Conservation (phyloP, 1,140 invertebrate species). For the Oryzaephilus surinamensis region DNA sequence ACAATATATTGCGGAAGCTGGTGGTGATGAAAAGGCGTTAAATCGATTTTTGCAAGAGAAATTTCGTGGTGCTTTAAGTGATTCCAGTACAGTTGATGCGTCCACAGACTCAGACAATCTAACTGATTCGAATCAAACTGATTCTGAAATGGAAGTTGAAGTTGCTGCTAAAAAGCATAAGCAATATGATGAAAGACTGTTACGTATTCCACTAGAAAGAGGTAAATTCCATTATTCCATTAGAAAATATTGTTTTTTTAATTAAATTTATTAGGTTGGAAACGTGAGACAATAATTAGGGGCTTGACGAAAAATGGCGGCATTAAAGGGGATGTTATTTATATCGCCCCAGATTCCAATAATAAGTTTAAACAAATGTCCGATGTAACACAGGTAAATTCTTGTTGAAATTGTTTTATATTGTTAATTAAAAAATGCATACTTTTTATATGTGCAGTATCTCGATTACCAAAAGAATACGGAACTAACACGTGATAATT, state of each 20-base stretch:
- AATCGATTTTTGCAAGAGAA: slow-evolving; percentile 40
- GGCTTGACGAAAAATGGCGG: slow-evolving; percentile 69
- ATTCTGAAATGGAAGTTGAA: slow-evolving; percentile 35
- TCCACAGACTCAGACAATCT: slow-evolving; percentile 45
- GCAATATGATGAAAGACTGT: slow-evolving; percentile 46
- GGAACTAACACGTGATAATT: slow-evolving; percentile 75
- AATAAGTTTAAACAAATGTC: slow-evolving; percentile 63
- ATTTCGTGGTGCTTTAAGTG: slow-evolving; percentile 40
- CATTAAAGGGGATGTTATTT: slow-evolving; percentile 78
- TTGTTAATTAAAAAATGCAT: background rate
- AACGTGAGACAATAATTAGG: slow-evolving; percentile 77
- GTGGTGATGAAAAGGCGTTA: slow-evolving; percentile 40
- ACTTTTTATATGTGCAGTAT: slow-evolving; percentile 44
- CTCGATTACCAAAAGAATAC: slow-evolving; percentile 63
- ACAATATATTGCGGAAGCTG: slow-evolving; percentile 39
- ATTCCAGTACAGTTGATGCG: slow-evolving; percentile 39
- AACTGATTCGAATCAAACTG: slow-evolving; percentile 41
- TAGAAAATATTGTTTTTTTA: background rate
- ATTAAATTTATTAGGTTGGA: slow-evolving; percentile 58
- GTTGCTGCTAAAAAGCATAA: slow-evolving; percentile 37
- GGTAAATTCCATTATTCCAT: slow-evolving; percentile 30
- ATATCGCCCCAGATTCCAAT: slow-evolving; percentile 74
- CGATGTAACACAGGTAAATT: slow-evolving; percentile 57
- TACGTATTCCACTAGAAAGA: slow-evolving; percentile 62
- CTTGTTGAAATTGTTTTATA: slow-evolving; percentile 1